Base-by-base conservation (phyloP, 2,888 invertebrate genomes). In the Zaprionus bogoriensis region DNA sequence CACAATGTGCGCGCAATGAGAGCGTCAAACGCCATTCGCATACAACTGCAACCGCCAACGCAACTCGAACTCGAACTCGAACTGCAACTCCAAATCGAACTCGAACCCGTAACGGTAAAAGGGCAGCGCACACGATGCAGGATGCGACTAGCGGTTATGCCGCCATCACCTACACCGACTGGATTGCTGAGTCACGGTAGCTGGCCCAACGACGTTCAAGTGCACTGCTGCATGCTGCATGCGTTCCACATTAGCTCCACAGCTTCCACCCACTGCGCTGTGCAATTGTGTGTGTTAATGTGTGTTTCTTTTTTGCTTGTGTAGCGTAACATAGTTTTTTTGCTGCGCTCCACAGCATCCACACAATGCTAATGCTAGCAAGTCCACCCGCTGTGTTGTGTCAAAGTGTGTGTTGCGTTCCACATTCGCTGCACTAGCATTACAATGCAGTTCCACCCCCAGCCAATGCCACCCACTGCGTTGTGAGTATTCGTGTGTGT, bases 141-240 rank as follows among this genome's bases (percentile, higher is more conserved):
- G 91, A 91, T 89, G 89, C 89, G 67, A 89, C 88, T 62, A 88
- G 88, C 79, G 87, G 89, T 70, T 91, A 89, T 80, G 89, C 90
- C n/a, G n/a, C n/a, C 63, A 85, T 91, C 69, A 90, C 91, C 80
- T 91, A 91, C 71, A 88, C 90, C 73, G 91, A 91, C 77, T 91
- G 91, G 91, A 89, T 91, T 67, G 87, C 89, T 62, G 91, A 91
- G 67, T 87, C 89, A 86, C 90, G 90, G 90, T 90, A 90, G 12
- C 30, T 32, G 32, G 14, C 32, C 30, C n/a, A 12, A 17, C 32
- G 9, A 12, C 19, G 23, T 14, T 9, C 41, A 27, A n/a, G 12
- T 22, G 12, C 28, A 28, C 12, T 27, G 12, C 32, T 32, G 14
- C 32, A 32, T 32, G 9, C 27, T 32, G 32, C n/a, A n/a, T n/a